These are phyloP conservation scores for Notoglanidium macrostoma DNA, from an alignment of 2,797 vertebrate genomes.

Conservation along the genomic window DNA sequence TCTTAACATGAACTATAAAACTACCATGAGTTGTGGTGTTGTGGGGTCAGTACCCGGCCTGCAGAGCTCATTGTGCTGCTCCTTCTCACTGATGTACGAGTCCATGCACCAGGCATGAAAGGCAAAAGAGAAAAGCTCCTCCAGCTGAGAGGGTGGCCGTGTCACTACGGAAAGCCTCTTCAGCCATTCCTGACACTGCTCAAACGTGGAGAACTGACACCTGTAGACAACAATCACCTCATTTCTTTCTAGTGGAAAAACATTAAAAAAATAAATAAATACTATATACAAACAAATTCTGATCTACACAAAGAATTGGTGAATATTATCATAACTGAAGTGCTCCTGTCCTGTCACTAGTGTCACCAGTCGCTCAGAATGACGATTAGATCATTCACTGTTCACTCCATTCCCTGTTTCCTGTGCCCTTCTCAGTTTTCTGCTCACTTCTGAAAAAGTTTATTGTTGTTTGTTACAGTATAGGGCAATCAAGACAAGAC, in stretches of 20 bases:
- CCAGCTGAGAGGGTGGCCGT: slow-evolving; percentile 87
- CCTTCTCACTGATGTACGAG: slow-evolving; percentile 91
- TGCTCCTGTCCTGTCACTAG: too few species aligned
- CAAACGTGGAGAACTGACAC: slow-evolving; percentile 94
- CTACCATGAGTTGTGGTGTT: background rate
- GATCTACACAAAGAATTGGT: background rate
- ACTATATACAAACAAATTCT: background rate
- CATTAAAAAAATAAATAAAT: background rate
- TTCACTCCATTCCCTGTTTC: too few species aligned
- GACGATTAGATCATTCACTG: too few species aligned
- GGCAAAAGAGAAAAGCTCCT: slow-evolving; percentile 96
- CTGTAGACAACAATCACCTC: slow-evolving; percentile 66
- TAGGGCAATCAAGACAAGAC: too few species aligned
- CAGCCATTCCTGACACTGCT: slow-evolving; percentile 97
- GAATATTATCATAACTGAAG: too few species aligned
- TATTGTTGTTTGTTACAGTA: too few species aligned
- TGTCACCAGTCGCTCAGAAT: too few species aligned
- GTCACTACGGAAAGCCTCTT: slow-evolving; percentile 84
- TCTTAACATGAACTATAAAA: background rate
- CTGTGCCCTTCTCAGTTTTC: too few species aligned
- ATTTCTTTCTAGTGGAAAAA: background rate
- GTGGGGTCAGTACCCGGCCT: slow-evolving; percentile 81
- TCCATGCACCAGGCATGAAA: slow-evolving; percentile 97
- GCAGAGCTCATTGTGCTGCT: slow-evolving; percentile 91
- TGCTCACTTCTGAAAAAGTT: too few species aligned